These are phyloP conservation scores for Odontophorus gujanensis DNA, from an alignment of 2,113 vertebrate species.

Conservation along the genomic window DNA sequence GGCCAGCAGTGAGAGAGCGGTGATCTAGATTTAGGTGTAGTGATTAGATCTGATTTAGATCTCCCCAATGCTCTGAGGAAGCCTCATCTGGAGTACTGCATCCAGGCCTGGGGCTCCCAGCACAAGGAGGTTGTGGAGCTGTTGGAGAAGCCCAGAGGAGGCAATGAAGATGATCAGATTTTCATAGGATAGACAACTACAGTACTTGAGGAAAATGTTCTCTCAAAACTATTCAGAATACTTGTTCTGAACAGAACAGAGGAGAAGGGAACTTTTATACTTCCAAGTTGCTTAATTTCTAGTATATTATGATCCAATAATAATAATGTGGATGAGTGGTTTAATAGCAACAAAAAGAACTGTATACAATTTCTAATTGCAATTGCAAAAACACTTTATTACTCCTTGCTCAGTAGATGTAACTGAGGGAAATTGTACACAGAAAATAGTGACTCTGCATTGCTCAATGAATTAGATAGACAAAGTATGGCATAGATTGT, in stretches of 20 bases:
- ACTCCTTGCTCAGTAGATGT: background rate
- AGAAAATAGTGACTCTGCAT: background rate
- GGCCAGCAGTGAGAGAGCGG: too few species aligned
- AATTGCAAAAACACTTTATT: background rate
- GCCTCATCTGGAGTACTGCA: background rate
- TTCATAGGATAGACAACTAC: too few species aligned
- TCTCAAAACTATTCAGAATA: too few species aligned
- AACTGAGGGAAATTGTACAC: background rate
- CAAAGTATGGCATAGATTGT: background rate
- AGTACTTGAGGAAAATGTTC: too few species aligned
- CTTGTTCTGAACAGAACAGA: too few species aligned
- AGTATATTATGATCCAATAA: background rate
- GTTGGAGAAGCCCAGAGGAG: background rate
- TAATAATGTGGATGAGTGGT: background rate
- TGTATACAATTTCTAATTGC: background rate
- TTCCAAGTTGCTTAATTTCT: too few species aligned
- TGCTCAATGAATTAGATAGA: background rate
- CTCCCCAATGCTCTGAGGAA: too few species aligned
- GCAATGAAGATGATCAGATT: too few species aligned
- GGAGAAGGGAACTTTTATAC: too few species aligned
- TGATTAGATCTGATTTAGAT: too few species aligned
- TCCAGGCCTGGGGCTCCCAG: background rate
- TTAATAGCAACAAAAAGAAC: background rate
- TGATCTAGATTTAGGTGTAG: too few species aligned
- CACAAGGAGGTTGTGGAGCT: background rate